Evolutionary conservation across 2,888 invertebrate species (phyloP), one percentile per base, ranked within the genome.

Genomic region (Tachystola acroxantha): DNA sequence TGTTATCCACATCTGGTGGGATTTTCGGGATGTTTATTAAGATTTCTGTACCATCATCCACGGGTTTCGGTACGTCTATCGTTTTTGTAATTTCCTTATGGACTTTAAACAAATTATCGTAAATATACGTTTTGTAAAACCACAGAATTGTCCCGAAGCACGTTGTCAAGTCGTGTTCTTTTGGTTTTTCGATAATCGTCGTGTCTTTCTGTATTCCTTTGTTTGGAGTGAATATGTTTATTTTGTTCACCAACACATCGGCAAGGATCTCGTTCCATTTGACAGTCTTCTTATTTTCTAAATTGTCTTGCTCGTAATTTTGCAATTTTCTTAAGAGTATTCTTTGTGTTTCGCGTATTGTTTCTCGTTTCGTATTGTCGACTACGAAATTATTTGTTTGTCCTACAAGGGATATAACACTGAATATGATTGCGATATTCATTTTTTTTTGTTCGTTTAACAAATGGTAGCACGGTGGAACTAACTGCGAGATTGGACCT

Each of bases 251-350:
- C 43, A 82, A 57, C 39, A 72, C 68, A 43, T 76, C 71, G 3
- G 84, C 82, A 24, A 84, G 49, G 39, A 82, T 66, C 45, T 78
- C 74, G 57, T 78, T 81, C 82, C 81, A 84, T 36, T 71, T 62
- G 42, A 63, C 51, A 36, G 66, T 64, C 50, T 68, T 66, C 34
- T 53, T 43, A 29, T 66, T 64, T 35, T 58, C 57, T 38, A 47
- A 28, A 22, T 48, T 46, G 41, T 49, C 43, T 36, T 47, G 42
- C 56, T 71, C 59, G 43, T 66, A 55, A 58, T 66, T 72, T 53
- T 72, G 76, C 63, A 78, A 69, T 74, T 76, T 81, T 42, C 73
- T 71, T 64, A 75, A 68, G 42, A 77, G 64, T 53, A 61, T 57
- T 48, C 53, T 67, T 64, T 75, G 67, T 72, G 37, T 34, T 43